Evolutionary conservation across 2,797 vertebrate species (phyloP).

Genomic region (Sylvilagus floridanus): DNA sequence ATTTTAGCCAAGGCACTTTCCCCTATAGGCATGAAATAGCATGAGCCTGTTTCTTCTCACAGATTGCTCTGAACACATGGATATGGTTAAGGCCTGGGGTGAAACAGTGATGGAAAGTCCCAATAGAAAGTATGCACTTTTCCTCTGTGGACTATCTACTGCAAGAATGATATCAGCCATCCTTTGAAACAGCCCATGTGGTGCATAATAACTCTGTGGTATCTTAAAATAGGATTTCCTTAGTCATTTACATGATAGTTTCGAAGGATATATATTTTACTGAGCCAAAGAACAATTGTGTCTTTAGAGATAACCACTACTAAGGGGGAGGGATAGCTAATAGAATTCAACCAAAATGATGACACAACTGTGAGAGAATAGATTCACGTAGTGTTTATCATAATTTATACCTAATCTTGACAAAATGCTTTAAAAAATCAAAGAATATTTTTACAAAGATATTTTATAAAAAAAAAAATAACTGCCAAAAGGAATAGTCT

Average conservation of each 20-base stretch:
- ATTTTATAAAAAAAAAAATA: background rate
- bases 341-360: conserved; percentile 58
- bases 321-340: background rate
- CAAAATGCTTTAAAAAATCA: conserved; percentile 49
- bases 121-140: conserved; percentile 57
- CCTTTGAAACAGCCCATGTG: conserved; percentile 69
- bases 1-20: background rate
- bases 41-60: background rate
- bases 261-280: background rate
- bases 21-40: background rate
- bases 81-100: conserved; percentile 55
- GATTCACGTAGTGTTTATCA: background rate
- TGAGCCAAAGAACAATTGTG: conserved; percentile 35
- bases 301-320: conserved; percentile 53
- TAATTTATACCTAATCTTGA: conserved; percentile 58
- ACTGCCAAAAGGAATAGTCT: conserved; percentile 45
- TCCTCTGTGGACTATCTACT: conserved; percentile 54
- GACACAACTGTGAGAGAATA: conserved; percentile 2
- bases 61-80: conserved; percentile 43
- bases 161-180: conserved; percentile 44
- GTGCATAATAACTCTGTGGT: background rate
- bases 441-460: background rate
- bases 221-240: conserved; percentile 63
- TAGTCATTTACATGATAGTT: conserved; percentile 59
- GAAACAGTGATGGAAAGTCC: conserved; percentile 45